Evolutionary conservation across 2,888 invertebrate species (phyloP), one percentile per base, ranked within the genome.

Genomic region (Ischnura elegans): DNA sequence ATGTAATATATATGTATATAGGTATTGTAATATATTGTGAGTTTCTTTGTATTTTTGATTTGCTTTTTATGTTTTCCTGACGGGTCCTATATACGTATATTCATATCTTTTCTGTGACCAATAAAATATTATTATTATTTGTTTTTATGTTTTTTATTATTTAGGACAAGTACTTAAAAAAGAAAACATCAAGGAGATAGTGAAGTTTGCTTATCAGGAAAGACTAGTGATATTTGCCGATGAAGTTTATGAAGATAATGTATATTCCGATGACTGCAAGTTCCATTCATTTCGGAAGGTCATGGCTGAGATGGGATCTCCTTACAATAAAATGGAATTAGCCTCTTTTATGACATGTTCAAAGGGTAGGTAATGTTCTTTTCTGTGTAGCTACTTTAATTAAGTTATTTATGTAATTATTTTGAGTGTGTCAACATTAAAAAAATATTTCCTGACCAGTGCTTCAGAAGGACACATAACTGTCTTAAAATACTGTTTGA

Each of bases 241-340:
- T 96, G 99, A 99, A 96, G 99, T 97, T 0, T 99, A 99, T 96
- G 99, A 99, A 96, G 98, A 99, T 96, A 99, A 99, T 96, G 97
- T 99, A 16, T 99, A 99, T 96, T 98, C 98, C 0, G 97, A 97
- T 95, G 97, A 98, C 84, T 98, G 98, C 95, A 96, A 98, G 96
- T 99, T 99, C 96, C 97, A 97, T 96, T 99, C 99, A 0, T 99
- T 99, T 96, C 99, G 99, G 96, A 99, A 99, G 97, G 98, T 99
- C 16, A 95, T 99, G 95, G 96, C 95, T 43, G 99, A 99, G 96
- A 97, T 99, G 98, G 99, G 99, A 0, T 96, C 97, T n/a, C 99
- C 99, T 0, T 99, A 98, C 96, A 96, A 96, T 94, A 95, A 96
- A 85, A 97, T 98, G 97, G 99, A 99, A 96, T 96, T 99, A 95